Evolutionary conservation across 2,888 invertebrate genomes (phyloP), one percentile per base, ranked within the genome.

Genomic region (Melanotus villosus): DNA sequence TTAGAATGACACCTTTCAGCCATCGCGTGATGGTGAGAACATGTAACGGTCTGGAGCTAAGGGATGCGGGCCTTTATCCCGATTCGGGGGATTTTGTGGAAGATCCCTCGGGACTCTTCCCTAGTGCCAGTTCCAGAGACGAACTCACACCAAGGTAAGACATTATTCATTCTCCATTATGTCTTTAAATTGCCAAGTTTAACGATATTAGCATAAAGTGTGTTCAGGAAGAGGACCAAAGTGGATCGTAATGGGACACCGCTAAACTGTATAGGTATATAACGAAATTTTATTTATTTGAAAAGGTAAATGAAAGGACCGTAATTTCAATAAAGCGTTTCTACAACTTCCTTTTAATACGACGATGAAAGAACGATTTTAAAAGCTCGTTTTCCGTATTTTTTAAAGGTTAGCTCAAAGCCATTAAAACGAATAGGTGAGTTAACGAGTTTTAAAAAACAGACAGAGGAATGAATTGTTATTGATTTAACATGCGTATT

Each of bases 41-140:
- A 62, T 93, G 93, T 83, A 93, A 93, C 81, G 93, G 93, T 68
- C 87, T 92, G 73, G 93, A 93, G 84, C 86, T 93, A 76, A 87
- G 92, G 79, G 91, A 92, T 73, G 77, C 81, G 2, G 82, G 79
- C 23, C 71, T 82, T 10, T 82, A 81, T 65, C 78, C 81, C n/a
- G 84, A 83, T 73, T 75, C 81, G 21, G 82, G 78, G 54, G 81
- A 81, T 60, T 72, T 82, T 9, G 80, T 74, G n/a, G 81, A 83
- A 43, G 87, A 88, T 67, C 85, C 86, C 65, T 83, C 87, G 73
- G 86, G 86, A 70, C 80, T 88, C 52, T 88, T 88, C 78, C 88
- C 88, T 38, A 87, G 86, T 75, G 86, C 88, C 65, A 87, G 87
- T 79, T 88, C 88, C 56, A 85, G 86, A 73, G 88, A 89, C 77